Percentiles rank a stretch among this genome's conserved stretches.
Conservation (phyloP, 2,113 vertebrate species). For the Sardina pilchardus region DNA sequence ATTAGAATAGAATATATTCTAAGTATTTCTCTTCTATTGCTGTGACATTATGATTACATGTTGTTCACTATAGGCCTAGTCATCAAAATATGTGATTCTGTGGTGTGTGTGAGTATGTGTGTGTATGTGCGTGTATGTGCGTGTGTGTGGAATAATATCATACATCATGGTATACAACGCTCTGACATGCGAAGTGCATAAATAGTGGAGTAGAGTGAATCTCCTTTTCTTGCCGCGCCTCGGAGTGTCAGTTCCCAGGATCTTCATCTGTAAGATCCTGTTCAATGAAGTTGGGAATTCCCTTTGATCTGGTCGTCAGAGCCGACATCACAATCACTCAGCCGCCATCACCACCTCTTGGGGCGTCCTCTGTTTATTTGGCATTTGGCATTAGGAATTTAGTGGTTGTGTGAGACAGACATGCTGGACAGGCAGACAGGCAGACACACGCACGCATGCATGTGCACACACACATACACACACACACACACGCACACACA, state of each 20-base stretch:
- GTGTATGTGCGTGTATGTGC: neutral
- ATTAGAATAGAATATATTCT: too few species aligned
- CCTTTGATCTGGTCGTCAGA: constrained; percentile 36
- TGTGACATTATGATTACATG: too few species aligned
- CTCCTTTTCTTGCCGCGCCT: neutral
- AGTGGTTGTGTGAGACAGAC: neutral
- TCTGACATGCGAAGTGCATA: neutral
- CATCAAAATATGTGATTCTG: too few species aligned
- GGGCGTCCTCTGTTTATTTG: neutral
- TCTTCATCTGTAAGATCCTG: constrained; percentile 19
- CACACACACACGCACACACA: neutral
- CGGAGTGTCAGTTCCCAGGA: constrained; percentile 12
- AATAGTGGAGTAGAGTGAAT: neutral
- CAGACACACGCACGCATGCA: neutral
- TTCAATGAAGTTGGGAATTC: neutral
- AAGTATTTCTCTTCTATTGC: too few species aligned
- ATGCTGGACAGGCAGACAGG: neutral
- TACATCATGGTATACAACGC: neutral
- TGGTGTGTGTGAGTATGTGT: neutral
- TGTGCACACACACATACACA: too few species aligned
- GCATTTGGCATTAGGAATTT: neutral
- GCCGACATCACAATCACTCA: constrained; percentile 21
- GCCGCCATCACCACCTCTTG: constrained; percentile 18
- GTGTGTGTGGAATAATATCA: neutral
- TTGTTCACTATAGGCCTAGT: too few species aligned